phyloP scores from a whole-genome alignment of 2,113 vertebrate species.

The Perognathus longimembris region DNA sequence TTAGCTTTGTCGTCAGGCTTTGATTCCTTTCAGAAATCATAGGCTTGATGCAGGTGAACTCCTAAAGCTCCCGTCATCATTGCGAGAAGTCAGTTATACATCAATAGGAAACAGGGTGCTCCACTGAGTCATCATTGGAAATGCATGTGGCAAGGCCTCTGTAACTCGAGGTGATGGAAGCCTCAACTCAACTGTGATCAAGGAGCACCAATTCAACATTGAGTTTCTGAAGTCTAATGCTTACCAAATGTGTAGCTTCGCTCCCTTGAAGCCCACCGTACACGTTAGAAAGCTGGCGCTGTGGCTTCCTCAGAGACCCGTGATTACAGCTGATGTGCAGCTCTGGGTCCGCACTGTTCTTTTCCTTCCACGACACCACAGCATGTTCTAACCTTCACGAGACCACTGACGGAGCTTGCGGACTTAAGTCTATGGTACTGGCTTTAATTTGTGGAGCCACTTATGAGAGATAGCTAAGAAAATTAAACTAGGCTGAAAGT shows the following conservation, averaged over 20 bases:
- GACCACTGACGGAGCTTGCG: background rate
- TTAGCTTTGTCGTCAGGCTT: background rate
- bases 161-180: slow-evolving; percentile 12
- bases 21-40: background rate
- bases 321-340: no score
- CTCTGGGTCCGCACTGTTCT: background rate
- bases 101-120: background rate
- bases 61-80: background rate
- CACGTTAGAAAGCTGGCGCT: background rate
- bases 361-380: background rate
- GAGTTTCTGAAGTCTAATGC: slow-evolving; percentile 70
- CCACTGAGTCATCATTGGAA: slow-evolving; percentile 51
- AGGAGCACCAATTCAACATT: slow-evolving; percentile 23
- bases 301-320: background rate
- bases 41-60: background rate
- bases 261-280: background rate
- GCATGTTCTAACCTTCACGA: background rate
- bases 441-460: background rate
- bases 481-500: slow-evolving; percentile 12
- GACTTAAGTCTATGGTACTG: background rate
- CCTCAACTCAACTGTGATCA: slow-evolving; percentile 63
- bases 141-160: slow-evolving; percentile 64
- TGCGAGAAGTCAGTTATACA: slow-evolving; percentile 19
- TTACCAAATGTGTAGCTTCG: slow-evolving; percentile 68
- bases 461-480: background rate